Evolutionary conservation across 2,888 invertebrate genomes (phyloP), one percentile per base, ranked within the genome.

Genomic region (Gari tellinella): DNA sequence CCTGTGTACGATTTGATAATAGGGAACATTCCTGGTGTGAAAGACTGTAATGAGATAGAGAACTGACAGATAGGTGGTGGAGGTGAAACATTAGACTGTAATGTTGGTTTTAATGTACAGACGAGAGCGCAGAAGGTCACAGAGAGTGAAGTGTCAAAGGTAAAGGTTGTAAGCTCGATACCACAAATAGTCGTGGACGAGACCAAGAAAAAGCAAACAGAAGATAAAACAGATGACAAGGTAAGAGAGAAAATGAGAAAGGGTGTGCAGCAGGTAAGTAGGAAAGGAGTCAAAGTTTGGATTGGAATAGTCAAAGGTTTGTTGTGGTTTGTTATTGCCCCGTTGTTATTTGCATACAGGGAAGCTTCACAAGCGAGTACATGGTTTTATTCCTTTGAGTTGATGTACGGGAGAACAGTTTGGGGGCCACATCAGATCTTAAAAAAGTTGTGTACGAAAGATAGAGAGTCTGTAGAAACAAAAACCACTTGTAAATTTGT

Each of bases 261-360:
- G 62, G 0, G 65, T 61, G 56, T 51, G 65, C 12, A 80, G 83
- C 40, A 81, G 83, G 12, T 41, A 73, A n/a, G 60, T 58, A 12
- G 80, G 80, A 61, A 74, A 66, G 65, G 15, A 70, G 23, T 45
- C 51, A 45, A 55, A 53, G 23, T 37, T 77, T 43, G 65, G 81
- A 40, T 15, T 1, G 15, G 76, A 80, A 31, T 31, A 53, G 25
- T 77, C 74, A 7, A 74, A 60, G 31, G 72, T 81, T 40, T 80
- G 77, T 82, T 76, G 80, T 57, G 61, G 61, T 43, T 79, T 72
- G n/a, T n/a, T 49, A 14, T 80, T 8, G 23, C 38, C n/a, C 41
- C 77, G 10, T 56, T 66, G 31, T 58, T 82, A 56, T 82, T 82
- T 69, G 81, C 80, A n/a, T 80, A 81, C 45, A 19, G 77, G 12